Conservation (phyloP, 2,888 invertebrate species). For the Melitaea athalia region DNA sequence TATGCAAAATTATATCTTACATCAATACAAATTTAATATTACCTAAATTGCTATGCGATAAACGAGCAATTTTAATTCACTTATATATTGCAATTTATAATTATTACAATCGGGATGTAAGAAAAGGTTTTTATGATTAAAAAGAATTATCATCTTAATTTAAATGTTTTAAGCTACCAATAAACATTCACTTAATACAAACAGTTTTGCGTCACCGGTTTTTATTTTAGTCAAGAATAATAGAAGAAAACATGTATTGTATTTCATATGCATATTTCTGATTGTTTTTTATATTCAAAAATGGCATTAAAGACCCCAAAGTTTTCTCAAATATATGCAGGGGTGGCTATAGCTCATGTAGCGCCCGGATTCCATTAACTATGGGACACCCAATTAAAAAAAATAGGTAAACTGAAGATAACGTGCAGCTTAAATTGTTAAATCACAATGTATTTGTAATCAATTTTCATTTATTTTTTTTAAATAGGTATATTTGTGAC, state of each 20-base stretch:
- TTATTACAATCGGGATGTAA: conserved; percentile 6
- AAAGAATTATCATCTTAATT: not conserved
- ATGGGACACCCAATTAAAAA: no score
- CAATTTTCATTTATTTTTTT: no score
- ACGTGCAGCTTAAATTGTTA: no score
- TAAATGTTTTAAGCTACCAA: not conserved
- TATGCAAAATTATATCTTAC: not conserved
- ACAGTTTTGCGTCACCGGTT: not conserved
- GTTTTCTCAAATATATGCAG: no score
- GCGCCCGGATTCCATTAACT: no score
- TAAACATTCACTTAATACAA: not conserved
- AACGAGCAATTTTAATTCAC: not conserved
- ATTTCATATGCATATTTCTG: no score
- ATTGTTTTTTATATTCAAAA: no score
- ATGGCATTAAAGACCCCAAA: no score
- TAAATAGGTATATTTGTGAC: no score
- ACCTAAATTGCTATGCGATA: not conserved
- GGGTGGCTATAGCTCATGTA: no score
- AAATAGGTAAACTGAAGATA: no score
- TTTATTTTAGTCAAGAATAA: not conserved
- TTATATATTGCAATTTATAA: conserved; percentile 1
- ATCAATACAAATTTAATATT: not conserved
- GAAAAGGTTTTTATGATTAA: not conserved
- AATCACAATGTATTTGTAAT: no score
- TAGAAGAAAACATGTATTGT: not conserved